Base-by-base conservation (phyloP, 1,140 invertebrate genomes). In the Bombus polaris region DNA sequence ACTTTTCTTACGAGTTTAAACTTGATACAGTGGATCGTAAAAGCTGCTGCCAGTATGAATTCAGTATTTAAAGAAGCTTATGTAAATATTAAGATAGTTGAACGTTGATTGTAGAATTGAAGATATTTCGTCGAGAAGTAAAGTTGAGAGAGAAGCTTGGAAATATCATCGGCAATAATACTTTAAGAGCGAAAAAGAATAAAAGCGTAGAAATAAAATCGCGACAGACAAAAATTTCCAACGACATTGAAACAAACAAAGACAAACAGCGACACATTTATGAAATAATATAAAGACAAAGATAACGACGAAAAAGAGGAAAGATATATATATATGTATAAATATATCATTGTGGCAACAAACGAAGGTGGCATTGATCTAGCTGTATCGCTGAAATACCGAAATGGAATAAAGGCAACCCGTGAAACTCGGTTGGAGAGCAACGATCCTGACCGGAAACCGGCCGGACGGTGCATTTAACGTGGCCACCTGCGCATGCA, bases 401-500 rank as follows among this genome's bases (percentile, higher is more conserved):
- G 1, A 53, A 22, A 53, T 53, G 47, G 47, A 53, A 53, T 53
- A 53, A 53, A 53, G 47, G 18, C 47, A 8, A 53, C 18, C 18
- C 15, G 47, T 53, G 47, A 53, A 53, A 53, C 47, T 53, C 47
- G 18, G 47, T 53, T 22, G 47, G 18, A 53, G 28, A 62, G 28
- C 28, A n/a, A n/a, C 59, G 59, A 62, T 62, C 28, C 59, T 62
- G 59, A 62, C 59, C 59, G 65, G 65, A 66, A 66, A 66, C 65
- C n/a, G 65, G 65, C 15, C 32, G 32, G 12, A 15, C 62, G n/a
- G 12, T n/a, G 62, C 65, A 18, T 66, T 66, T 66, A 74, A 35
- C 35, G 57, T 59, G 42, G 59, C 72, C 81, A 76, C 59, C 73
- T 83, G 81, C 81, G 53, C 71, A 28, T 44, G 81, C 66, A 25